Conservation (phyloP, 30 jellyfish, hydroid and myxozoan species). For the Pelagia noctiluca region DNA sequence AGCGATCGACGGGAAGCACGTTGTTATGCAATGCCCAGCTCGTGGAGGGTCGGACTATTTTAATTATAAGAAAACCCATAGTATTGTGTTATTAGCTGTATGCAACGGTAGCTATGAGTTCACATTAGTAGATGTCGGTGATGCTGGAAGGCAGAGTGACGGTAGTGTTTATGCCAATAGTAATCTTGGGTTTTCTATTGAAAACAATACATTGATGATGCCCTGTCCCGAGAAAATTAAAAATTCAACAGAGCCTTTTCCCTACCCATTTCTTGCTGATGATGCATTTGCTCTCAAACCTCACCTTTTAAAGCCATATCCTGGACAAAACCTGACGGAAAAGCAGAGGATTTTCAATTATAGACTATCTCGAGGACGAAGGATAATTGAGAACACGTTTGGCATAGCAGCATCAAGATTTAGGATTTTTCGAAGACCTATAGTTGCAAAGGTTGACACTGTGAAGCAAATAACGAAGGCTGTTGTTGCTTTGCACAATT, state of each 20-base stretch:
- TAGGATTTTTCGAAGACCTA: slow-evolving; percentile 70
- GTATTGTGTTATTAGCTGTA: slow-evolving; percentile 38
- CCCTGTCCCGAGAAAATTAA: slow-evolving; percentile 49
- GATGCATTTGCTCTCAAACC: slow-evolving; percentile 69
- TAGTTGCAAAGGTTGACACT: slow-evolving; percentile 49
- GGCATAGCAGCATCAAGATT: slow-evolving; percentile 73
- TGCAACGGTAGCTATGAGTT: slow-evolving; percentile 46
- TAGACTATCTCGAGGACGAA: slow-evolving; percentile 59
- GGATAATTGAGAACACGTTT: slow-evolving; percentile 76
- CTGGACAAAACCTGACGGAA: slow-evolving; percentile 31
- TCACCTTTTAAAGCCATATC: slow-evolving; percentile 72
- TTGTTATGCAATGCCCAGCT: slow-evolving; percentile 61
- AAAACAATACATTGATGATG: slow-evolving; percentile 18
- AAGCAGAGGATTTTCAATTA: slow-evolving; percentile 54
- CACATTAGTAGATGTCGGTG: slow-evolving; percentile 47
- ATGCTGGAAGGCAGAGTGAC: slow-evolving; percentile 67
- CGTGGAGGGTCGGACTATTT: slow-evolving; percentile 40
- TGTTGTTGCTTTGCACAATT: slow-evolving; percentile 74
- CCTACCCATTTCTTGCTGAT: slow-evolving; percentile 71
- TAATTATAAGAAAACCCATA: slow-evolving; percentile 54
- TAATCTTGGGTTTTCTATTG: slow-evolving; percentile 61
- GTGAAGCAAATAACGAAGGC: slow-evolving; percentile 71
- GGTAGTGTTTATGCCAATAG: slow-evolving; percentile 58
- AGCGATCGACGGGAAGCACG: slow-evolving; percentile 68
- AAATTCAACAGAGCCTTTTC: slow-evolving; percentile 43